Base-by-base conservation (phyloP, 2,113 vertebrate species). In the Peromyscus maniculatus region DNA sequence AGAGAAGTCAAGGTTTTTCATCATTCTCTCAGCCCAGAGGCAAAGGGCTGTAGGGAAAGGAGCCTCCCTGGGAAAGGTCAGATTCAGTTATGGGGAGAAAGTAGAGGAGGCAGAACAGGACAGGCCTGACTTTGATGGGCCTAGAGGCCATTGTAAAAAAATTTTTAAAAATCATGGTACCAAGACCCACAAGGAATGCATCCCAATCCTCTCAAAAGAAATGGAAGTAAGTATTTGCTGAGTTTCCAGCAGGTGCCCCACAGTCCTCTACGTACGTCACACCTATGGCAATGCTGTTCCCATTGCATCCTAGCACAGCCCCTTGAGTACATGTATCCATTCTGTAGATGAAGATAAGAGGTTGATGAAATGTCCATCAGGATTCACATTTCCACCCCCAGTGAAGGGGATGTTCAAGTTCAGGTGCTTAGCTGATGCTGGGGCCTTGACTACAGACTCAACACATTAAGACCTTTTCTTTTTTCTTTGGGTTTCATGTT, bases 401-500 rank as follows among this genome's bases (percentile, higher is more conserved):
- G 0, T 24, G 83, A 86, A 90, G 43, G 24, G 64, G 67, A 31
- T 77, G 28, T 49, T 67, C 33, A 91, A 64, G 28, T 62, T 26
- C 19, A 91, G 17, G 43, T 84, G 39, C 74, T 77, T 16, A 87
- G 39, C 11, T 19, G 39, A 80, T 77, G 9, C 57, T n/a, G 28
- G 39, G 16, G 66, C 13, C 5, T 15, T 1, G 59, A 57, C 0
- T 7, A 6, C 36, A 90, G 75, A 80, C 75, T 57, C 52, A 57
- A 15, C 36, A 83, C 52, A 75, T 59, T 55, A 55, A 55, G 55
- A 55, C 12, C 9, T 1, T 55, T 22, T 84, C 21, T 13, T 15
- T 95, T 96, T 86, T 31, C 83, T 95, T 95, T 93, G 26, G 31
- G 10, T 0, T 95, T 92, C 88, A 74, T 66, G 36, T 21, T 55